Evolutionary conservation across 35 echinoderm and acorn worm species (phyloP).

Genomic region (Ophioderma brevispina): DNA sequence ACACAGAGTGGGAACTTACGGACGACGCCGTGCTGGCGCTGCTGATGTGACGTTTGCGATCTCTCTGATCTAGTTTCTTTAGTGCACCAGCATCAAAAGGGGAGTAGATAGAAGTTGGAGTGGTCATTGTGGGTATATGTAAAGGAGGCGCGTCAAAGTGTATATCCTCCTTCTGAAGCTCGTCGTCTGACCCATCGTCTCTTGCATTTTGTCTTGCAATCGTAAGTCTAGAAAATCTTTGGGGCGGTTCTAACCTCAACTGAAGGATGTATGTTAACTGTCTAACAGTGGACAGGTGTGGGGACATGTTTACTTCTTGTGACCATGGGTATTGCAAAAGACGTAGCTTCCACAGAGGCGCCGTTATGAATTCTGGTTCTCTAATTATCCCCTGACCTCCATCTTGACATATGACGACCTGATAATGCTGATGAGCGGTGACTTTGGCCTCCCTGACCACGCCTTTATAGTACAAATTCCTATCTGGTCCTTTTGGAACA

Average conservation of each 20-base stretch:
- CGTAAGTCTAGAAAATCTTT: neutral
- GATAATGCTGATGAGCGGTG: constrained; percentile 35
- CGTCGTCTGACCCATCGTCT: constrained; percentile 79
- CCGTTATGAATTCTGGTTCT: constrained; percentile 44
- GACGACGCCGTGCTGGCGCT: constrained; percentile 84
- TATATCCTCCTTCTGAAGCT: constrained; percentile 80
- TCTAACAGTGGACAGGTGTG: constrained; percentile 59
- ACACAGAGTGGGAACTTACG: constrained; percentile 61
- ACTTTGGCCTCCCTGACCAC: constrained; percentile 45
- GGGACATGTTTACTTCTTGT: constrained; percentile 17
- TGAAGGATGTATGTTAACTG: constrained; percentile 23
- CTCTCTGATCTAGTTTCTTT: neutral
- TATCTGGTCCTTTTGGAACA: constrained; percentile 60
- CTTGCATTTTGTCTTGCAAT: constrained; percentile 32
- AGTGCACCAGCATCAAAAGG: constrained; percentile 31
- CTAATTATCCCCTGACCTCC: neutral
- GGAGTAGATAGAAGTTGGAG: constrained; percentile 34
- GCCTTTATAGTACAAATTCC: constrained; percentile 53
- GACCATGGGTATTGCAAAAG: constrained; percentile 79
- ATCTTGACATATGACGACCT: neutral
- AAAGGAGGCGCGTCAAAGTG: constrained; percentile 56
- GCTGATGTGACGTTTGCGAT: constrained; percentile 78
- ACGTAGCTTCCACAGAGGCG: constrained; percentile 77
- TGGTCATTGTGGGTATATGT: constrained; percentile 21
- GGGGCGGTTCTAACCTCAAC: neutral